phyloP scores from a whole-genome alignment of 1,140 invertebrate species.

The Colletes gigas region DNA sequence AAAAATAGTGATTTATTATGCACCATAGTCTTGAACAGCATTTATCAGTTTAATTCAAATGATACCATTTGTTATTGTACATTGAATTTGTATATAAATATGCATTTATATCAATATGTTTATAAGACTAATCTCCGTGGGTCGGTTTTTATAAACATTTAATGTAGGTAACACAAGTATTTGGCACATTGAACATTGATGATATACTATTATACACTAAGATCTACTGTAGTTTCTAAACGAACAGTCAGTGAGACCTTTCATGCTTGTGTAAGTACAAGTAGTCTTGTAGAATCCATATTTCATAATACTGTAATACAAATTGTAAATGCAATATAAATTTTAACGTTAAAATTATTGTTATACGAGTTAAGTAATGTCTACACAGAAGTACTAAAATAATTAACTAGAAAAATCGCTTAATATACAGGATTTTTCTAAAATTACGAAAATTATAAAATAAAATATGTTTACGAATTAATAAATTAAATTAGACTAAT shows the following conservation, averaged over 20 bases:
- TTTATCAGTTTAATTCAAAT: slow-evolving; percentile 59
- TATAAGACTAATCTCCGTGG: slow-evolving; percentile 46
- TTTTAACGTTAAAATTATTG: neutral
- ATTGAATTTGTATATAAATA: slow-evolving; percentile 75
- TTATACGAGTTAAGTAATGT: slow-evolving; percentile 8
- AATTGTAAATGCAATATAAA: slow-evolving; percentile 15
- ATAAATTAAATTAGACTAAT: too few species aligned
- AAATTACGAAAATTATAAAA: neutral
- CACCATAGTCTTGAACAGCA: slow-evolving; percentile 28
- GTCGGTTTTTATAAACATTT: slow-evolving; percentile 73
- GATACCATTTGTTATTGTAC: slow-evolving; percentile 58
- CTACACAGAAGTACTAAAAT: slow-evolving; percentile 9
- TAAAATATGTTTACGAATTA: neutral
- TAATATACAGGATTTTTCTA: neutral
- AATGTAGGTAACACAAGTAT: slow-evolving; percentile 78
- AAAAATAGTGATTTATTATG: slow-evolving; percentile 63
- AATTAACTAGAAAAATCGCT: neutral
- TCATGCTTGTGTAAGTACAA: slow-evolving; percentile 63
- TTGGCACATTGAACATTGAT: slow-evolving; percentile 79
- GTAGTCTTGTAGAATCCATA: slow-evolving; percentile 45
- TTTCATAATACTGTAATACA: slow-evolving; percentile 23
- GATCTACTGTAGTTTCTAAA: slow-evolving; percentile 63
- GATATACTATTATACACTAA: slow-evolving; percentile 60
- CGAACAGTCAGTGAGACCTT: slow-evolving; percentile 65
- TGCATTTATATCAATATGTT: slow-evolving; percentile 55